A percentile compares a stretch with the other conserved stretches of the same genome.
phyloP scores from a whole-genome alignment of 2,888 invertebrate genomes.

The Tetanocera ferruginea region DNA sequence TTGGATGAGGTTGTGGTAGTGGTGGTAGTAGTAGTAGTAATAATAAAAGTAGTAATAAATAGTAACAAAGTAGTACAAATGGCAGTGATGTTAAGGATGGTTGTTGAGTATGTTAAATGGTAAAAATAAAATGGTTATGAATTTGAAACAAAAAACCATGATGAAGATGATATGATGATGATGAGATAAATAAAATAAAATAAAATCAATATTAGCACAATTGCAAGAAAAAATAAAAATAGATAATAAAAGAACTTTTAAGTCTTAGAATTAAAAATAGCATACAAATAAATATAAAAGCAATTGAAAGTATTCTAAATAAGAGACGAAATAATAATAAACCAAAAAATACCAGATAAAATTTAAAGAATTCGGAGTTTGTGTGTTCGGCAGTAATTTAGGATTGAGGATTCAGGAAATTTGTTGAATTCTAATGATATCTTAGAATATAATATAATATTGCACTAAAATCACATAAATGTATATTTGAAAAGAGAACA shows the following conservation, averaged over 20 bases:
- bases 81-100: conserved; percentile 14
- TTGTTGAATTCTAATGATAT: not conserved
- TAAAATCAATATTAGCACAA: not conserved
- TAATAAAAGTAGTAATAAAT: conserved; percentile 37
- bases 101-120: conserved; percentile 26
- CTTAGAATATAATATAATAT: conserved; percentile 40
- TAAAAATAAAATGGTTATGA: conserved; percentile 7
- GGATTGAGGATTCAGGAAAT: not conserved
- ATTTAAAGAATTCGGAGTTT: not conserved
- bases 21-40: conserved; percentile 30
- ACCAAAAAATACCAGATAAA: not conserved
- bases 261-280: not conserved
- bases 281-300: not conserved
- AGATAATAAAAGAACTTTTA: not conserved
- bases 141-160: not conserved
- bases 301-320: not conserved
- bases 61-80: conserved; percentile 25
- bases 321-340: not conserved
- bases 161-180: not conserved
- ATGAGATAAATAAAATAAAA: not conserved
- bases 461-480: conserved; percentile 46
- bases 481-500: not conserved
- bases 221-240: not conserved
- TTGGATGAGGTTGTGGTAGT: conserved; percentile 51
- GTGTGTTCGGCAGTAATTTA: not conserved